Evolutionary conservation across 2,797 vertebrate species (phyloP).

Genomic region (Sebastes miniatus): DNA sequence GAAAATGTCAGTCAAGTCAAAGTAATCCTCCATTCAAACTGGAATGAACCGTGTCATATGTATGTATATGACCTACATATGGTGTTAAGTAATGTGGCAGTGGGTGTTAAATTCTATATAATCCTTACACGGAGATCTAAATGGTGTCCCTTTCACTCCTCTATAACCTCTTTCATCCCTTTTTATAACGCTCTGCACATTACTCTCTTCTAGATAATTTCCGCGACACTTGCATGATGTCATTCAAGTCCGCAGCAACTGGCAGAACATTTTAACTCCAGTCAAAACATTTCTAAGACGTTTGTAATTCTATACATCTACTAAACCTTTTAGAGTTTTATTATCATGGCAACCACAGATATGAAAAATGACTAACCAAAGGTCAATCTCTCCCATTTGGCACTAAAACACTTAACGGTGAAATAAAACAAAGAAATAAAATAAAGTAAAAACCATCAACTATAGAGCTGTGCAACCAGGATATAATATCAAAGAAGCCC

Average conservation of each 20-base stretch:
- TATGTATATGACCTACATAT: constrained; percentile 20
- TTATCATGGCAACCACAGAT: not conserved
- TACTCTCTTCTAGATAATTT: not conserved
- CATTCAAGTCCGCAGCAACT: not conserved
- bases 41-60: not conserved
- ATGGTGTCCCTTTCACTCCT: not conserved
- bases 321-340: not conserved
- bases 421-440: not conserved
- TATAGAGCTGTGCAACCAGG: not conserved
- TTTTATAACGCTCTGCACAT: not conserved
- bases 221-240: not conserved
- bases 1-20: not conserved
- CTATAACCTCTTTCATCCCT: not conserved
- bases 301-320: too few relatives aligned
- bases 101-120: constrained; percentile 14
- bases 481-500: not conserved
- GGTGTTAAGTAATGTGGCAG: not conserved
- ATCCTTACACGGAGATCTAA: constrained; percentile 16
- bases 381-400: not conserved
- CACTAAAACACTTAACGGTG: not conserved
- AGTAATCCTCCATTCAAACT: constrained; percentile 5
- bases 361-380: not conserved
- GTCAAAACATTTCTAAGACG: too few relatives aligned
- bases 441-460: not conserved
- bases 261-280: too few relatives aligned